These are phyloP conservation scores for Perizoma affinitatum DNA, from an alignment of 2,888 invertebrate species.

Conservation along the genomic window DNA sequence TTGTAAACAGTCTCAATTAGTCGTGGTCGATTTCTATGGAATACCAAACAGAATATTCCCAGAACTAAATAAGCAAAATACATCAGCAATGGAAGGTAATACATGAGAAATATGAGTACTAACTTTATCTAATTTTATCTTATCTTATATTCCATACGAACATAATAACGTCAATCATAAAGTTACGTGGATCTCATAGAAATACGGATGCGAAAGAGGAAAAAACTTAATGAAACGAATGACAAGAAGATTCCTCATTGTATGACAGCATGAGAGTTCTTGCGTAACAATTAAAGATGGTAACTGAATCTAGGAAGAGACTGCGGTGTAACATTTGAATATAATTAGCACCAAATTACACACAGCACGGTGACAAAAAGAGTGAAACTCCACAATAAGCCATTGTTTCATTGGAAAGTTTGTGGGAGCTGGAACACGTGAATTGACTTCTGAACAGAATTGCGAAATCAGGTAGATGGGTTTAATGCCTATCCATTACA, in stretches of 20 bases:
- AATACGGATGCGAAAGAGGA: slow-evolving; percentile 33
- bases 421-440: slow-evolving; percentile 65
- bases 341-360: slow-evolving; percentile 65
- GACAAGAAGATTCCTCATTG: slow-evolving; percentile 27
- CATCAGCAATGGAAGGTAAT: slow-evolving; percentile 1
- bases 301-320: slow-evolving; percentile 61
- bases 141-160: slow-evolving; percentile 29
- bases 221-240: slow-evolving; percentile 36
- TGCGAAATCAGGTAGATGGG: slow-evolving; percentile 61
- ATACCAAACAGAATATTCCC: slow-evolving; percentile 4
- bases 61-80: slow-evolving; percentile 4
- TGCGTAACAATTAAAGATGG: slow-evolving; percentile 50
- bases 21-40: slow-evolving; percentile 23
- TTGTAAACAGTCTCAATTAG: slow-evolving; percentile 34
- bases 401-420: slow-evolving; percentile 77
- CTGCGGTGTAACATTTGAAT: slow-evolving; percentile 55
- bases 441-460: slow-evolving; percentile 63
- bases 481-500: slow-evolving; percentile 47
- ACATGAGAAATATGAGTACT: slow-evolving; percentile 10
- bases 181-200: slow-evolving; percentile 28
- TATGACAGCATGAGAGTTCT: slow-evolving; percentile 49
- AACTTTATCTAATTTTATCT: slow-evolving; percentile 23
- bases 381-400: slow-evolving; percentile 76
- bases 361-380: slow-evolving; percentile 73
- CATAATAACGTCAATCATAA: slow-evolving; percentile 23